A percentile compares a stretch with the other conserved stretches of the same genome.
Evolutionary conservation across 2,888 invertebrate species (phyloP).

Genomic region (Cheilosia scutellata): DNA sequence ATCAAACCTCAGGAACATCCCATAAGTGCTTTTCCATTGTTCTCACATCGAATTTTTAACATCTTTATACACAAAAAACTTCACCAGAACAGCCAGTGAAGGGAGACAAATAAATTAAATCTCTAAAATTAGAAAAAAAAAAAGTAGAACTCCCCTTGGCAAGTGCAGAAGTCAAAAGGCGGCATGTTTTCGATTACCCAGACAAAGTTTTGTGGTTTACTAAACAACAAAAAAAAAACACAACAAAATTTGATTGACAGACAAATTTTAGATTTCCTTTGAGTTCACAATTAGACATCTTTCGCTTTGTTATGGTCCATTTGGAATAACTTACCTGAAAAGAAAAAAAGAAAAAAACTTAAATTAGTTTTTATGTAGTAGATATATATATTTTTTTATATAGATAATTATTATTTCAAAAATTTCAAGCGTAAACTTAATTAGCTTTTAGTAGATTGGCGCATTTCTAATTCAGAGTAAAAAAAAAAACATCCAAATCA

Average conservation of each 20-base stretch:
- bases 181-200: slow-evolving; percentile 49
- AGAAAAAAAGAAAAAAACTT: slow-evolving; percentile 27
- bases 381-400: slow-evolving; percentile 14
- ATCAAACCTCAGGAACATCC: too few species aligned
- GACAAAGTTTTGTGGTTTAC: slow-evolving; percentile 20
- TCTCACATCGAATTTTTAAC: too few species aligned
- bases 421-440: slow-evolving; percentile 33
- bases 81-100: too few species aligned
- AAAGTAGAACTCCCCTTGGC: not conserved
- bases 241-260: slow-evolving; percentile 58
- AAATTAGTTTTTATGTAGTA: not conserved
- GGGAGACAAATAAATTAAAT: not conserved
- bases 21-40: too few species aligned
- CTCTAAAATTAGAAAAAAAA: slow-evolving; percentile 44
- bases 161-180: slow-evolving; percentile 21
- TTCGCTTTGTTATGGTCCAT: slow-evolving; percentile 40
- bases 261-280: slow-evolving; percentile 37
- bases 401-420: slow-evolving; percentile 12
- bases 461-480: slow-evolving; percentile 6
- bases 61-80: too few species aligned
- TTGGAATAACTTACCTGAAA: slow-evolving; percentile 71
- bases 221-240: not conserved
- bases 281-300: slow-evolving; percentile 50
- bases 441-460: slow-evolving; percentile 51
- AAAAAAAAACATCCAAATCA: slow-evolving; percentile 32